Conservation (phyloP, 2,113 vertebrate species). For the Drymodes brunneopygia region DNA sequence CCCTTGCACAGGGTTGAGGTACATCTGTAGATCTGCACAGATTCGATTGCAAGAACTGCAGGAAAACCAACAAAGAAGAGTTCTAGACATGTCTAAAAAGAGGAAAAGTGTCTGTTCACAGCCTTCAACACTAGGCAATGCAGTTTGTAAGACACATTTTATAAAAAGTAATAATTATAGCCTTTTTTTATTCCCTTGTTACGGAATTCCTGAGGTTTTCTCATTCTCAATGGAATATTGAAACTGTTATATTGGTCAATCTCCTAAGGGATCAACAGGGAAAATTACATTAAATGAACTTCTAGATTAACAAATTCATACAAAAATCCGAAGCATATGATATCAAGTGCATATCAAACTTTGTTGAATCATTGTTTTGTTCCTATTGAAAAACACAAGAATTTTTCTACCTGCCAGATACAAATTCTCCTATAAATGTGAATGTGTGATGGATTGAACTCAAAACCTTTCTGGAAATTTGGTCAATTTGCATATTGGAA, state of each 20-base stretch:
- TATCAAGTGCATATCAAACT: background rate
- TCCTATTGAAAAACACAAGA: background rate
- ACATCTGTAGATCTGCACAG: background rate
- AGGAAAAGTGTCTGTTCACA: background rate
- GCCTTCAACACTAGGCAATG: background rate
- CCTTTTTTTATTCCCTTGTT: background rate
- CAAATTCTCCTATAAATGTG: background rate
- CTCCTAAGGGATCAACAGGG: background rate
- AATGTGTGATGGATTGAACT: background rate
- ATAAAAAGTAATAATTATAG: background rate
- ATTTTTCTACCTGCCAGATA: background rate
- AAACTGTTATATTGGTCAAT: background rate
- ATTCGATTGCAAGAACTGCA: background rate
- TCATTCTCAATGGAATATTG: background rate
- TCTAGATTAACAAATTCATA: background rate
- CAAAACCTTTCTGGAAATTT: background rate
- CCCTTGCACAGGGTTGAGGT: background rate
- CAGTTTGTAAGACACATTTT: background rate
- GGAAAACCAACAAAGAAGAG: background rate
- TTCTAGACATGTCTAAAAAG: background rate
- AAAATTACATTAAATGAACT: background rate
- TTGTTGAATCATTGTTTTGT: background rate
- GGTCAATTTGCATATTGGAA: background rate
- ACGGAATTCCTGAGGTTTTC: background rate
- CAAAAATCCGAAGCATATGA: background rate